A percentile compares a stretch with the other conserved stretches of the same genome.
These are phyloP conservation scores for Cossypha caffra DNA, from an alignment of 2,797 vertebrate genomes.

Conservation along the genomic window DNA sequence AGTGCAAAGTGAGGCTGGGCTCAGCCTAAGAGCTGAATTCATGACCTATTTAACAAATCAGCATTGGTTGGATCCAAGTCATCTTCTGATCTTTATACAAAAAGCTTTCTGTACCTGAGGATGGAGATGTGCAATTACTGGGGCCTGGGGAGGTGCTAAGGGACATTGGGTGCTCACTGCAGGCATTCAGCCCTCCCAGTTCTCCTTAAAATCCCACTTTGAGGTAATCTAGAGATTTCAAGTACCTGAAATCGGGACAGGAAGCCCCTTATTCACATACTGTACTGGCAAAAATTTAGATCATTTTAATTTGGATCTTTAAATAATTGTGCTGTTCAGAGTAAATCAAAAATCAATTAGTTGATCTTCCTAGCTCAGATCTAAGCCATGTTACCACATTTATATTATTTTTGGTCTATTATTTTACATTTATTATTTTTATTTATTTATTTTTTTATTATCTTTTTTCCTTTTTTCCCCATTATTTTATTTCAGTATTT, in stretches of 20 bases:
- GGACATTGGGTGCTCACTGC: accelerated
- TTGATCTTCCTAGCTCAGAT: not conserved
- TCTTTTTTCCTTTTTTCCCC: not conserved
- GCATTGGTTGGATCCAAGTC: not conserved
- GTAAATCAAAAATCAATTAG: not conserved
- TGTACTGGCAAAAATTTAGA: not conserved
- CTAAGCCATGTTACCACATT: not conserved
- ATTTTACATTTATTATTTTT: not conserved
- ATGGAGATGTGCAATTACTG: not conserved
- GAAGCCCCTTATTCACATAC: not conserved
- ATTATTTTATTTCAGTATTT: not conserved
- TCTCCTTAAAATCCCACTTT: not conserved
- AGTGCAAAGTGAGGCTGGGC: not conserved
- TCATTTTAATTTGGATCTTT: not conserved
- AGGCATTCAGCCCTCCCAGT: not conserved
- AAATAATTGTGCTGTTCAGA: not conserved
- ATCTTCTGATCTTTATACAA: not conserved
- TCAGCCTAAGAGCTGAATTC: not conserved
- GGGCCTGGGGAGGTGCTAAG: not conserved
- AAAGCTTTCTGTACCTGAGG: not conserved
- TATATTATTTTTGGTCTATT: not conserved
- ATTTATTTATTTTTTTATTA: not conserved
- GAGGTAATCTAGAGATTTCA: not conserved
- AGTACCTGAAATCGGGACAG: not conserved
- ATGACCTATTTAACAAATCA: not conserved